These are phyloP conservation scores for Therioaphis trifolii DNA, from an alignment of 2,888 invertebrate species.

Conservation along the genomic window DNA sequence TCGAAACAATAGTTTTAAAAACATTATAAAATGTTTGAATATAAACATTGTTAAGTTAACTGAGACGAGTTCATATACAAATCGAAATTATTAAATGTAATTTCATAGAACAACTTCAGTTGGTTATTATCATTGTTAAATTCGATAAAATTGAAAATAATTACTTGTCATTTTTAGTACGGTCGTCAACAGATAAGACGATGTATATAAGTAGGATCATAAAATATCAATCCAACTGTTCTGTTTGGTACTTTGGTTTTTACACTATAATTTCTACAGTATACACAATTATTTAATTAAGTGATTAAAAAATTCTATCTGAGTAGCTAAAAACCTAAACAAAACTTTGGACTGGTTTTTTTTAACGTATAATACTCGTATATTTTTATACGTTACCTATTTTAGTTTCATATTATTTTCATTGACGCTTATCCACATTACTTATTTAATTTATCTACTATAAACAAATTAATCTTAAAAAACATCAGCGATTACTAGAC, in stretches of 20 bases:
- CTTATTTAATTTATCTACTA: neutral
- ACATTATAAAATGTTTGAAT: constrained; percentile 35
- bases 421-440: neutral
- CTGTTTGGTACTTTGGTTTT: neutral
- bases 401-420: neutral
- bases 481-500: neutral
- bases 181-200: constrained; percentile 44
- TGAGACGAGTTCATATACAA: neutral
- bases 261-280: neutral
- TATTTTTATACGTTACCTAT: neutral
- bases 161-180: constrained; percentile 22
- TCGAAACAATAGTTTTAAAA: constrained; percentile 36
- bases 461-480: neutral
- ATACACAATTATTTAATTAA: neutral
- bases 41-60: neutral
- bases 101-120: constrained; percentile 24
- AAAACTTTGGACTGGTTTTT: neutral
- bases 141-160: constrained; percentile 53
- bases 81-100: constrained; percentile 1
- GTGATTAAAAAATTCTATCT: neutral
- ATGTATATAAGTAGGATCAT: constrained; percentile 28
- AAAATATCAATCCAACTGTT: neutral
- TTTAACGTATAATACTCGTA: neutral
- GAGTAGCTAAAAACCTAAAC: neutral
- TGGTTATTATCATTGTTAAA: constrained; percentile 37